These are phyloP conservation scores for Rapana venosa DNA, from an alignment of 2,888 invertebrate genomes.

Conservation along the genomic window DNA sequence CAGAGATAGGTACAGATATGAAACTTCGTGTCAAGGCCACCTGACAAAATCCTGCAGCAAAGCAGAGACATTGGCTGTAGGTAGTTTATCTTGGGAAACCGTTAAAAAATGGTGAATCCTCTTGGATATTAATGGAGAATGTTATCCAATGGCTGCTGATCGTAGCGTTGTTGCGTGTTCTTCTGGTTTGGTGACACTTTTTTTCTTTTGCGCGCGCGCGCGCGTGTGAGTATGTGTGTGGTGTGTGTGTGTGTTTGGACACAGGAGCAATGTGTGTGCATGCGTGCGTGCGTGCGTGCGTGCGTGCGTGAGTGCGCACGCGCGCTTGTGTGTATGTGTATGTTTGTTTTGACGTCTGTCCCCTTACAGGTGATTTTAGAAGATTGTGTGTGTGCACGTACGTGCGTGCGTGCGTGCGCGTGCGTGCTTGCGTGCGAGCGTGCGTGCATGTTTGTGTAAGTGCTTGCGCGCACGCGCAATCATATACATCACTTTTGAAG, in stretches of 20 bases:
- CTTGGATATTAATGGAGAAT: too few relatives aligned
- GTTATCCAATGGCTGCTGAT: too few relatives aligned
- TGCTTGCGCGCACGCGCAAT: too few relatives aligned
- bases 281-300: background rate
- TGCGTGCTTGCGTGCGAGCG: background rate
- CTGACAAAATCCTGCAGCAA: too few relatives aligned
- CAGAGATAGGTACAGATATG: too few relatives aligned
- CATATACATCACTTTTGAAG: too few relatives aligned
- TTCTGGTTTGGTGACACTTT: background rate
- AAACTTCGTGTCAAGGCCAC: too few relatives aligned
- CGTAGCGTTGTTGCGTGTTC: background rate
- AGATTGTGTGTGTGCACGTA: background rate
- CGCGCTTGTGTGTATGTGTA: background rate
- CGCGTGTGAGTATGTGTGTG: background rate
- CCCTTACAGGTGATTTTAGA: background rate
- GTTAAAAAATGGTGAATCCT: too few relatives aligned
- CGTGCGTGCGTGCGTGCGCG: background rate
- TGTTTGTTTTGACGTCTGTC: background rate
- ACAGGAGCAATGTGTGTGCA: background rate
- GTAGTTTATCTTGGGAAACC: too few relatives aligned
- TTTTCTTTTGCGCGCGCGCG: background rate
- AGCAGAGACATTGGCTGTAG: too few relatives aligned
- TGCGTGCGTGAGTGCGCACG: background rate
- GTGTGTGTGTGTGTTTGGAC: background rate
- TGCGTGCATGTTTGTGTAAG: background rate